Conservation (phyloP, 2,797 vertebrate species). For the Thripadectes ignobilis region DNA sequence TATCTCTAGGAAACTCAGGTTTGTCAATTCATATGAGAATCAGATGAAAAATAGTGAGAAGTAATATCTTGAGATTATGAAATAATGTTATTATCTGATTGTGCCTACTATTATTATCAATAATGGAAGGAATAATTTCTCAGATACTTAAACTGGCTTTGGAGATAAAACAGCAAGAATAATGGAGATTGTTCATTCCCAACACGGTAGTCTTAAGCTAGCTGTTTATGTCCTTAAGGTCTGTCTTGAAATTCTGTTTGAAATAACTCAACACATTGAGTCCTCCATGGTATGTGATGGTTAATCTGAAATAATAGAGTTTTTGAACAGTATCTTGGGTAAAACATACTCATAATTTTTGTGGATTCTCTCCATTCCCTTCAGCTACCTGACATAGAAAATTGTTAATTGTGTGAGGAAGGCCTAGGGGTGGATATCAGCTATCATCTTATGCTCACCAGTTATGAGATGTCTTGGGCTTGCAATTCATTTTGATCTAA, state of each 20-base stretch:
- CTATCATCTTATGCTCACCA: not conserved
- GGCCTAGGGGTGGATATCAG: not conserved
- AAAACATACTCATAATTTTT: not conserved
- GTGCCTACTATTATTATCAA: not conserved
- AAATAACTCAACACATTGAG: not conserved
- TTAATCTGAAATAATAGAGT: not conserved
- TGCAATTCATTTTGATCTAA: not conserved
- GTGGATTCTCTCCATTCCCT: not conserved
- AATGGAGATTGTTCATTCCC: not conserved
- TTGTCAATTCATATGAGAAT: not conserved
- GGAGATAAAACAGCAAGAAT: not conserved
- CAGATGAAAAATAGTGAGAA: not conserved
- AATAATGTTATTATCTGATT: not conserved
- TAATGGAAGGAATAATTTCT: not conserved
- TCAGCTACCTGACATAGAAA: constrained; percentile 1
- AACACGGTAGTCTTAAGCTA: not conserved
- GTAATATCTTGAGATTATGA: not conserved
- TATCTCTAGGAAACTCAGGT: not conserved
- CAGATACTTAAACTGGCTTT: not conserved
- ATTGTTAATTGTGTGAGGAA: not conserved
- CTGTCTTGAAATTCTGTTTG: not conserved
- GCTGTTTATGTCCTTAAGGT: not conserved
- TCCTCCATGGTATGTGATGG: not conserved
- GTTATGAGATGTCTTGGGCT: not conserved
- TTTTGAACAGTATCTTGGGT: not conserved